Percentiles rank a stretch among this genome's conserved stretches.
These are phyloP conservation scores for Plectropomus leopardus DNA, from an alignment of 2,113 vertebrate species.

Conservation along the genomic window DNA sequence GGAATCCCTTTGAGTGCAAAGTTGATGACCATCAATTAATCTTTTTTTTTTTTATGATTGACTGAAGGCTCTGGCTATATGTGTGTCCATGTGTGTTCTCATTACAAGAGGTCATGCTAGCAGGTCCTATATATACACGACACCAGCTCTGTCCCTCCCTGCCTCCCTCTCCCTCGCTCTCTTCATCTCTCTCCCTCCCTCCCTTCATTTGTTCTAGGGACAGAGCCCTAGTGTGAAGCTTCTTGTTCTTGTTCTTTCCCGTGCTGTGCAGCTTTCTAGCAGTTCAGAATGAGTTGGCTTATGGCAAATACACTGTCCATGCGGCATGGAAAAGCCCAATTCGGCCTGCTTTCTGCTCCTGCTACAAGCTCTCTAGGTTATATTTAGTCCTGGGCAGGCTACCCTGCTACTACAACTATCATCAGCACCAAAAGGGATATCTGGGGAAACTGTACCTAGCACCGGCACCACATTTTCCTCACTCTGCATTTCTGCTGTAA, in stretches of 20 bases:
- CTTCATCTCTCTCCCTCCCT: constrained; percentile 48
- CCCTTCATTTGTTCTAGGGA: constrained; percentile 69
- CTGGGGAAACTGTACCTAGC: constrained; percentile 54
- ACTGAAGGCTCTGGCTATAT: background rate
- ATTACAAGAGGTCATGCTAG: constrained; percentile 37
- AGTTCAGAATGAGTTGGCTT: constrained; percentile 66
- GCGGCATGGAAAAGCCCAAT: constrained; percentile 70
- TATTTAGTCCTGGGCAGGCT: constrained; percentile 76
- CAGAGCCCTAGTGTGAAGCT: constrained; percentile 66
- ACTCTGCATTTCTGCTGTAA: constrained; percentile 65
- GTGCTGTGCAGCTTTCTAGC: constrained; percentile 60
- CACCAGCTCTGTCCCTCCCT: constrained; percentile 49
- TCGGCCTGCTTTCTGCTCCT: constrained; percentile 49
- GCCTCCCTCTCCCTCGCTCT: constrained; percentile 30
- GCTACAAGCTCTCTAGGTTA: constrained; percentile 68
- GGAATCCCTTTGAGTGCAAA: background rate
- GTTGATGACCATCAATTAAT: background rate
- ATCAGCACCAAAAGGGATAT: constrained; percentile 75
- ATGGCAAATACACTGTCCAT: constrained; percentile 65
- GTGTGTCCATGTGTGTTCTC: constrained; percentile 19
- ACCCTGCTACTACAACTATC: constrained; percentile 64
- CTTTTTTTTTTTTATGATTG: background rate
- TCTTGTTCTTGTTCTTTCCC: constrained; percentile 66
- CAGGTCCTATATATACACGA: constrained; percentile 46
- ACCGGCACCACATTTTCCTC: constrained; percentile 37